phyloP scores from a whole-genome alignment of 1,140 invertebrate genomes.

The Diprion similis region DNA sequence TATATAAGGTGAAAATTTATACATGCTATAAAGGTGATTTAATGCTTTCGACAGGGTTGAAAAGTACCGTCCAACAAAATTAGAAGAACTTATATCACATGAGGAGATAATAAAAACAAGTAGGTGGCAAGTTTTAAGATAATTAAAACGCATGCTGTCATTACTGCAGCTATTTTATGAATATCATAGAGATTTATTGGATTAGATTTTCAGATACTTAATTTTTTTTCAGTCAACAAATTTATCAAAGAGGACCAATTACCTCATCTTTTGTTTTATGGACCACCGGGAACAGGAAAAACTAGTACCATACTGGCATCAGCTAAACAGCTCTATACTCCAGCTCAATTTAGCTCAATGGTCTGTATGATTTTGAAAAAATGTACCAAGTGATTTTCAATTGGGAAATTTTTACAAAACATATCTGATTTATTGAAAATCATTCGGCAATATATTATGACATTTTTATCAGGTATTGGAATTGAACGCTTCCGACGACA shows the following conservation, averaged over 20 bases:
- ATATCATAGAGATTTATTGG: constrained; percentile 17
- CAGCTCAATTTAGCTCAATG: constrained; percentile 87
- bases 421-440: constrained; percentile 14
- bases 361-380: constrained; percentile 60
- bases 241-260: constrained; percentile 93
- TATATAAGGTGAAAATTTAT: constrained; percentile 25
- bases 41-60: constrained; percentile 82
- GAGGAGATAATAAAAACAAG: constrained; percentile 97
- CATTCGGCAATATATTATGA: constrained; percentile 10
- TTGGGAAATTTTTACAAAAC: constrained; percentile 11
- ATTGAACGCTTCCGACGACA: constrained; percentile 98
- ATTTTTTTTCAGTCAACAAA: constrained; percentile 79
- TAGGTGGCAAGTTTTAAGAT: constrained; percentile 62
- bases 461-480: constrained; percentile 75
- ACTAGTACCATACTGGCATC: constrained; percentile 98
- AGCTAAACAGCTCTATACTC: constrained; percentile 91
- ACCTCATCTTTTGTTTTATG: constrained; percentile 97
- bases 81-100: constrained; percentile 96
- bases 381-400: constrained; percentile 15
- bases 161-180: neutral
- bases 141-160: neutral
- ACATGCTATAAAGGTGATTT: constrained; percentile 5
- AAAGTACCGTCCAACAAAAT: constrained; percentile 91
- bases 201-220: constrained; percentile 10
- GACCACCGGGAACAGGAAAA: constrained; percentile 98